Evolutionary conservation across 2,113 vertebrate genomes (phyloP).

Genomic region (Rhagologus leucostigma): DNA sequence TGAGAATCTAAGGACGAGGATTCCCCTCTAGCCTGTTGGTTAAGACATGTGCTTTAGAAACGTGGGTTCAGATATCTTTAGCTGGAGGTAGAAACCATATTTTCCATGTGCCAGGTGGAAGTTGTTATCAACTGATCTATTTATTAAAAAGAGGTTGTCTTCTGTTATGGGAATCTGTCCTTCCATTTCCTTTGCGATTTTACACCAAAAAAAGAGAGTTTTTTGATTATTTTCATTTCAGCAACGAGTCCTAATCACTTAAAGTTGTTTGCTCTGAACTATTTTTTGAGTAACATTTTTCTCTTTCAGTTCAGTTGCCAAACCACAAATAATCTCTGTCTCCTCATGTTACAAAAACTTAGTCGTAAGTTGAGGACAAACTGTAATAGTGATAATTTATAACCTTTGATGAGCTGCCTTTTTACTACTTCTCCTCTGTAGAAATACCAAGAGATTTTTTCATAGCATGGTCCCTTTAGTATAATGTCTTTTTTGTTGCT

Average conservation of each 20-base stretch:
- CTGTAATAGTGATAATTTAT: background rate
- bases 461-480: background rate
- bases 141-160: background rate
- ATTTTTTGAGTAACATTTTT: background rate
- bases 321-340: background rate
- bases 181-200: constrained; percentile 4
- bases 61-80: background rate
- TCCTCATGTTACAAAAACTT: background rate
- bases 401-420: background rate
- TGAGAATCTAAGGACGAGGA: background rate
- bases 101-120: background rate
- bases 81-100: background rate
- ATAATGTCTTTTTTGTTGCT: background rate
- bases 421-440: background rate
- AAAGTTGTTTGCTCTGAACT: background rate
- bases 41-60: background rate
- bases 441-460: background rate
- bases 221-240: background rate
- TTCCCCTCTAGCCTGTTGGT: background rate
- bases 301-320: background rate
- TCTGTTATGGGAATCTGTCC: background rate
- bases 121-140: background rate
- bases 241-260: background rate
- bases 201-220: background rate
- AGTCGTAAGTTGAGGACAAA: background rate